phyloP scores from a whole-genome alignment of 2,797 vertebrate genomes.

The Antennarius maculatus region DNA sequence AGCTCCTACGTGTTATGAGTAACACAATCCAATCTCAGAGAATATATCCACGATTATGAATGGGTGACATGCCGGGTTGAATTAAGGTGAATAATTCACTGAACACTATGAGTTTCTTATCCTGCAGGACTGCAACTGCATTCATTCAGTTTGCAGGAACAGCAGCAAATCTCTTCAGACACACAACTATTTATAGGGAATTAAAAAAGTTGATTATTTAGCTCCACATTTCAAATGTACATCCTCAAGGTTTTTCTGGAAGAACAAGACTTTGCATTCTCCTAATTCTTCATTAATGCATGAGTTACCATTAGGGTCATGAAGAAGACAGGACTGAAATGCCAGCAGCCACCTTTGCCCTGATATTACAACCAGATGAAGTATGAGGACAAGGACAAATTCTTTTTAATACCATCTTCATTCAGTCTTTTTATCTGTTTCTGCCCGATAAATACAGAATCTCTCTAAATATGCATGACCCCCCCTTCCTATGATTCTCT shows the following conservation, averaged over 20 bases:
- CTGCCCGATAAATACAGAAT: background rate
- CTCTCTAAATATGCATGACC: slow-evolving; percentile 10
- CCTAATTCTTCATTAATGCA: background rate
- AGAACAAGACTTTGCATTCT: background rate
- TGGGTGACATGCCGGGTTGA: slow-evolving; percentile 8
- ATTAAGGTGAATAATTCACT: slow-evolving; percentile 21
- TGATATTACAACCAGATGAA: slow-evolving; percentile 19
- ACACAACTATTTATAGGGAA: slow-evolving; percentile 11
- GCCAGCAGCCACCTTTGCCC: slow-evolving; percentile 3
- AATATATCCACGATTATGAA: slow-evolving; percentile 14
- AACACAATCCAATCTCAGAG: slow-evolving; percentile 27
- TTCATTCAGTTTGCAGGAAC: slow-evolving; percentile 44
- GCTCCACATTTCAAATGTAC: background rate
- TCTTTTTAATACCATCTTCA: slow-evolving; percentile 25
- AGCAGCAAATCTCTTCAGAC: slow-evolving; percentile 25
- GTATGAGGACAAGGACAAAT: slow-evolving; percentile 33
- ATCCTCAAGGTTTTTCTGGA: background rate
- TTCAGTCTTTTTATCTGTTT: slow-evolving; percentile 26
- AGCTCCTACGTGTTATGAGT: slow-evolving; percentile 18
- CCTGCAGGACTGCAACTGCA: background rate
- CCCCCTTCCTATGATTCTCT: background rate
- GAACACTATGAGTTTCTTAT: slow-evolving; percentile 37
- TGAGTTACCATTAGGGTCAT: background rate
- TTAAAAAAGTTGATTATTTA: background rate
- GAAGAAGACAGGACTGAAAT: slow-evolving; percentile 12